A percentile compares a stretch with the other conserved stretches of the same genome.
These are phyloP conservation scores for Emydoidea blandingii DNA, from an alignment of 2,797 vertebrate genomes.

Conservation along the genomic window DNA sequence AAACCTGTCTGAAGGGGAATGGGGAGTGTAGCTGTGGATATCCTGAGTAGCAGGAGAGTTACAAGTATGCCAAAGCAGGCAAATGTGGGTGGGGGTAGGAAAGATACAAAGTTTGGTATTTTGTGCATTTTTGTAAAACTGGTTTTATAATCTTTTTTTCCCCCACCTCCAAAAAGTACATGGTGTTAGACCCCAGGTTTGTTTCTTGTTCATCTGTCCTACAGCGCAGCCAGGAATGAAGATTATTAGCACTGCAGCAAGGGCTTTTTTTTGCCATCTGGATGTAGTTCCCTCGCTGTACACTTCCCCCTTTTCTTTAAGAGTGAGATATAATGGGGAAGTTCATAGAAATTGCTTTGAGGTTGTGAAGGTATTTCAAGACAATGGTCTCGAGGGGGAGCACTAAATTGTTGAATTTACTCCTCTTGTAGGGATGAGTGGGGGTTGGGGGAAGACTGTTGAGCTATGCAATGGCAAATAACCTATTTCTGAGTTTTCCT, in stretches of 20 bases:
- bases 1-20: background rate
- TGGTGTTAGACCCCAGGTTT: background rate
- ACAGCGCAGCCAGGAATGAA: background rate
- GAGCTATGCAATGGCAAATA: accelerated
- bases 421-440: background rate
- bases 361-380: background rate
- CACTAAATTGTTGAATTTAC: background rate
- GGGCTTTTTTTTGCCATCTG: accelerated
- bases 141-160: background rate
- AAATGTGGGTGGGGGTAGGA: background rate
- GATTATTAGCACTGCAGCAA: background rate
- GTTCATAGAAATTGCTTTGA: background rate
- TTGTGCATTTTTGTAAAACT: background rate
- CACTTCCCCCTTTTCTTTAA: background rate
- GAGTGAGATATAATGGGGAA: accelerated
- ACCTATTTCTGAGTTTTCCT: background rate
- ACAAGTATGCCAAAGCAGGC: background rate
- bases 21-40: background rate
- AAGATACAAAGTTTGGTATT: background rate
- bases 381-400: background rate
- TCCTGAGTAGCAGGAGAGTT: background rate
- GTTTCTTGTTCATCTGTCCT: background rate
- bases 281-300: accelerated
- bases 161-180: background rate
- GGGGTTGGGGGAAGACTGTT: accelerated